Evolutionary conservation across 2,888 invertebrate genomes (phyloP).

Genomic region (Euproctis similis): DNA sequence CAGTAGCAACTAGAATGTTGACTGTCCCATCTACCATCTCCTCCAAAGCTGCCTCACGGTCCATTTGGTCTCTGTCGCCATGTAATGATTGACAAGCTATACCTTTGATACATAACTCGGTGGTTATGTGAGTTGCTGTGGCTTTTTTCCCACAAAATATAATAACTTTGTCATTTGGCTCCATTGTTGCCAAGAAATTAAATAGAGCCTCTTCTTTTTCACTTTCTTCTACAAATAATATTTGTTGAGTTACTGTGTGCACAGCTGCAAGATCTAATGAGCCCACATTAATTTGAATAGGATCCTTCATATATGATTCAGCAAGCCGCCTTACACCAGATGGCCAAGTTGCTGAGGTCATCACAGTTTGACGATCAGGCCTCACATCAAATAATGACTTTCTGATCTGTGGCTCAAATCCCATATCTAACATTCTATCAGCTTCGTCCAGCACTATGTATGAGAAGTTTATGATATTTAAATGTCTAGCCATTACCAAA

Average conservation of each 20-base stretch:
- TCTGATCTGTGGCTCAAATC: conserved; percentile 91
- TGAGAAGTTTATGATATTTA: conserved; percentile 87
- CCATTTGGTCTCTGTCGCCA: conserved; percentile 88
- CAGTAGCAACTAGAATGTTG: conserved; percentile 92
- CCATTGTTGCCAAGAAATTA: conserved; percentile 82
- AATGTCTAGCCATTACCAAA: conserved; percentile 81
- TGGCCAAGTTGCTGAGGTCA: conserved; percentile 99
- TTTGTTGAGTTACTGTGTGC: conserved; percentile 88
- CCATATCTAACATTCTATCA: conserved; percentile 91
- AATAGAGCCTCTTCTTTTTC: conserved; percentile 80
- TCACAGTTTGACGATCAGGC: conserved; percentile 94
- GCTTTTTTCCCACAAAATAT: conserved; percentile 93
- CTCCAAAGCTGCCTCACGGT: conserved; percentile 87
- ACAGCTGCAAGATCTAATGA: conserved; percentile 91
- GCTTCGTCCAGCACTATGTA: conserved; percentile 96
- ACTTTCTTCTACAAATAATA: conserved; percentile 83
- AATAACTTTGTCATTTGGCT: conserved; percentile 86
- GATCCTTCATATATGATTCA: conserved; percentile 90
- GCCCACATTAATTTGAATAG: conserved; percentile 93
- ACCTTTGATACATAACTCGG: conserved; percentile 83
- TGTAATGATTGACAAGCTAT: conserved; percentile 88
- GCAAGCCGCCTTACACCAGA: conserved; percentile 89
- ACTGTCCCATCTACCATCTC: conserved; percentile 88
- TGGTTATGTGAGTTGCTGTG: conserved; percentile 87
- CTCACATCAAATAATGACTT: conserved; percentile 86